Evolutionary conservation across 2,797 vertebrate species (phyloP).

Genomic region (Arrhamphus sclerolepis): DNA sequence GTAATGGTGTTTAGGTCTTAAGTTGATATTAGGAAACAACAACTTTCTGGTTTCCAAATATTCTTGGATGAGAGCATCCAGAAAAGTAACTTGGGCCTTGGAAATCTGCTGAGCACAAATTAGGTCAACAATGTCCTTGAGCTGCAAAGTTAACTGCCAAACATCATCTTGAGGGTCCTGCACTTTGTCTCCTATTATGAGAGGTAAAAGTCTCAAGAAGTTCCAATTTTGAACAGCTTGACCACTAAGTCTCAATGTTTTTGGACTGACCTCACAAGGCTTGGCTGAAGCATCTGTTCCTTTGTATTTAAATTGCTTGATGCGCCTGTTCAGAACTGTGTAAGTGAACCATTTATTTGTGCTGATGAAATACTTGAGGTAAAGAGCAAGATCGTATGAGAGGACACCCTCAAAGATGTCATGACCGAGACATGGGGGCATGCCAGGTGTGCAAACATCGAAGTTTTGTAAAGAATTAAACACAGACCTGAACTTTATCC

Average conservation of each 20-base stretch:
- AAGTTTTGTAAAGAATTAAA: constrained; percentile 29
- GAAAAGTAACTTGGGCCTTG: constrained; percentile 4
- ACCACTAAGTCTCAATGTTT: neutral
- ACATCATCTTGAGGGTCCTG: neutral
- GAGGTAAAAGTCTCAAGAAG: neutral
- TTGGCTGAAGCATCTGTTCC: constrained; percentile 18
- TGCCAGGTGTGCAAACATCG: constrained; percentile 36
- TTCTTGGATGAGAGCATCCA: constrained; percentile 20
- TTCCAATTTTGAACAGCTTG: neutral
- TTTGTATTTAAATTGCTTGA: constrained; percentile 31
- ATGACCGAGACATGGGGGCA: constrained; percentile 41
- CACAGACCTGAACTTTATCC: constrained; percentile 19
- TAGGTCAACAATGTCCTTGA: neutral
- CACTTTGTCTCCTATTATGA: neutral
- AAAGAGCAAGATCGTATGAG: constrained; percentile 41
- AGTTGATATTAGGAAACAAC: neutral
- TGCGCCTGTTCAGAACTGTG: constrained; percentile 22
- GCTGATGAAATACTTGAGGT: constrained; percentile 33
- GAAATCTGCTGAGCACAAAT: constrained; percentile 5
- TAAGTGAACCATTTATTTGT: constrained; percentile 30
- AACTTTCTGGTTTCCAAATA: constrained; percentile 24
- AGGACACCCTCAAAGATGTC: constrained; percentile 43
- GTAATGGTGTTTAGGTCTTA: neutral
- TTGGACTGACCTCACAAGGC: constrained; percentile 19
- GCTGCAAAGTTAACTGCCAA: neutral